Evolutionary conservation across 2,888 invertebrate genomes (phyloP).

Genomic region (Drosophila kanekoi): DNA sequence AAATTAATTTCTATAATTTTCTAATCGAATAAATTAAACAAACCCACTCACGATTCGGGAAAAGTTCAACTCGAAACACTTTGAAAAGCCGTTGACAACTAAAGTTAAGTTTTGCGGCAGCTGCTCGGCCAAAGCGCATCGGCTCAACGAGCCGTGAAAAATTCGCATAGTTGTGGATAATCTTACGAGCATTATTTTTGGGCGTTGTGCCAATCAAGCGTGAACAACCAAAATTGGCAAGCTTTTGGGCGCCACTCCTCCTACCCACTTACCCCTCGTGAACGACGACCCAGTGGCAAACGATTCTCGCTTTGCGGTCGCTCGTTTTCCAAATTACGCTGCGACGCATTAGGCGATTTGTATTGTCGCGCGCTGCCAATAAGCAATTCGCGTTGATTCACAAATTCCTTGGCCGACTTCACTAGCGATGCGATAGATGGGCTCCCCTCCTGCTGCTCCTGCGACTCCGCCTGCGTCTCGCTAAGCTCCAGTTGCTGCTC

Average conservation of each 20-base stretch:
- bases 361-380: conserved; percentile 69
- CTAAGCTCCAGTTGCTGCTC: conserved; percentile 1
- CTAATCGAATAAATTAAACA: neutral
- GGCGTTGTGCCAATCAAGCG: conserved; percentile 63
- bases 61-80: conserved; percentile 30
- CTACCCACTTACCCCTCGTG: conserved; percentile 54
- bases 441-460: neutral
- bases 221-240: conserved; percentile 50
- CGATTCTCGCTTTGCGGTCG: conserved; percentile 78
- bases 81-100: conserved; percentile 43
- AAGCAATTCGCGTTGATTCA: conserved; percentile 74
- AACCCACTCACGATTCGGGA: conserved; percentile 1
- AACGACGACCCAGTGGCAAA: conserved; percentile 59
- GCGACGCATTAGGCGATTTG: conserved; percentile 71
- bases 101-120: conserved; percentile 33
- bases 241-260: conserved; percentile 25
- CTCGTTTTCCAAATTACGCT: conserved; percentile 56
- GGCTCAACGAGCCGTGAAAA: conserved; percentile 67
- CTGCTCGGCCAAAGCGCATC: conserved; percentile 19
- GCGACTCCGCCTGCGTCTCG: neutral
- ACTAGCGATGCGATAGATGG: conserved; percentile 26
- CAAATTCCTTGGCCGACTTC: conserved; percentile 75
- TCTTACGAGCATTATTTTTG: conserved; percentile 42
- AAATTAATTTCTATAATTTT: neutral
- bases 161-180: conserved; percentile 64